These are phyloP conservation scores for Sceloporus tristichus DNA, from an alignment of 2,113 vertebrate species.

Conservation along the genomic window DNA sequence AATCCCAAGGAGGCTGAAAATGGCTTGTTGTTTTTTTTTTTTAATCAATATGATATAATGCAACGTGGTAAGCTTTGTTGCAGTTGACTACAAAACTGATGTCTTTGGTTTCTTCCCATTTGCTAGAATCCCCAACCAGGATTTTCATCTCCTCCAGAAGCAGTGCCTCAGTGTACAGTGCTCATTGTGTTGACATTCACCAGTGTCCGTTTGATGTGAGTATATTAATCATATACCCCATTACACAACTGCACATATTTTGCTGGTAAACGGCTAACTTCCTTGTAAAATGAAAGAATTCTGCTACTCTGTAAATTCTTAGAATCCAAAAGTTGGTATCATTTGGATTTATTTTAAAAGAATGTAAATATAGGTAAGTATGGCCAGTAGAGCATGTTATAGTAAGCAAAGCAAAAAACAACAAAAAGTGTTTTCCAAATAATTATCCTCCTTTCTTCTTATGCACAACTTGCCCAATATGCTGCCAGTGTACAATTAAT, in stretches of 20 bases:
- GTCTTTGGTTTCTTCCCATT: neutral
- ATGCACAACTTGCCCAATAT: too few relatives aligned
- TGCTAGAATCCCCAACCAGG: neutral
- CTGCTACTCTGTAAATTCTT: neutral
- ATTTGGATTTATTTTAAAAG: neutral
- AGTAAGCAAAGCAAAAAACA: neutral
- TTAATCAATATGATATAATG: neutral
- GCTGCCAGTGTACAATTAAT: too few relatives aligned
- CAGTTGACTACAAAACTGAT: neutral
- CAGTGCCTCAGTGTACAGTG: neutral
- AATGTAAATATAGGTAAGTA: neutral
- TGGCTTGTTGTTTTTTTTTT: neutral
- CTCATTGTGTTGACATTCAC: too few relatives aligned
- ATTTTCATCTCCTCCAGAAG: neutral
- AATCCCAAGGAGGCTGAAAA: neutral
- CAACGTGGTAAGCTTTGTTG: neutral
- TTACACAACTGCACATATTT: neutral
- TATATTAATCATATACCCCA: neutral
- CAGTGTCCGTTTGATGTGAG: neutral
- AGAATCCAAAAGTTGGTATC: neutral
- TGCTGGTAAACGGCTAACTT: neutral
- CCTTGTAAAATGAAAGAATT: neutral
- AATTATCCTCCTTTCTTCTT: neutral
- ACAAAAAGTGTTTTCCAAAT: neutral
- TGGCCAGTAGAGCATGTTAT: neutral